Base-by-base conservation (phyloP, 2,888 invertebrate genomes). In the Drosophila longiperda region DNA sequence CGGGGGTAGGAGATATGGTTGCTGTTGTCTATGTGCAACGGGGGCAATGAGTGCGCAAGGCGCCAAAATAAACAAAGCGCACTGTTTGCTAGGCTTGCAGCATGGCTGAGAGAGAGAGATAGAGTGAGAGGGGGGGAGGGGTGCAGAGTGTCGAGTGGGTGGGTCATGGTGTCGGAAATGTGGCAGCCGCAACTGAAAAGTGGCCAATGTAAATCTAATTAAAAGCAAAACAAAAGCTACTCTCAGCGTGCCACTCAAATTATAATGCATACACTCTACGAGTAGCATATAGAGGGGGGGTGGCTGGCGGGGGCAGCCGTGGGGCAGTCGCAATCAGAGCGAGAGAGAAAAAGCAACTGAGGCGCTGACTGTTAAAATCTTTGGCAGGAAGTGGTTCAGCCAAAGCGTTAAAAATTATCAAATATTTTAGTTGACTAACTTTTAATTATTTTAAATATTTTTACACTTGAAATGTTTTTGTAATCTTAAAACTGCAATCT, bases 141-240 rank as follows among this genome's bases (percentile, higher is more conserved):
- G 34, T n/a, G 26, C 33, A 5, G 59, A 29, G 38, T 17, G 49
- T 12, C 32, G 29, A 8, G 1, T 23, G 54, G 42, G 29, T n/a
- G 42, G 38, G 26, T 20, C 38, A 9, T 62, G 32, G 40, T 15
- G 45, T 45, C 23, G 40, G 65, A 48, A 53, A 42, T 60, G 65
- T 65, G 63, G 89, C 69, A 82, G 79, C 69, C 75, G 64, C 78
- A 87, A 73, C 90, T 89, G 90, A 84, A 84, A 87, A 87, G 87
- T 90, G 90, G 87, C 87, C 90, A 83, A 87, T 89, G 90, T 85
- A 89, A 90, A 87, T 90, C 87, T 87, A 87, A 87, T 87, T 87
- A 87, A 87, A 87, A 87, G 87, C 87, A 82, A 89, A 90, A 87
- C 87, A 87, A 87, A 87, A 90, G 90, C 90, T 74, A 86, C 87